Percentiles rank a stretch among this genome's conserved stretches.
These are phyloP conservation scores for Paratrypauchen microcephalus DNA, from an alignment of 2,797 vertebrate species.

Conservation along the genomic window DNA sequence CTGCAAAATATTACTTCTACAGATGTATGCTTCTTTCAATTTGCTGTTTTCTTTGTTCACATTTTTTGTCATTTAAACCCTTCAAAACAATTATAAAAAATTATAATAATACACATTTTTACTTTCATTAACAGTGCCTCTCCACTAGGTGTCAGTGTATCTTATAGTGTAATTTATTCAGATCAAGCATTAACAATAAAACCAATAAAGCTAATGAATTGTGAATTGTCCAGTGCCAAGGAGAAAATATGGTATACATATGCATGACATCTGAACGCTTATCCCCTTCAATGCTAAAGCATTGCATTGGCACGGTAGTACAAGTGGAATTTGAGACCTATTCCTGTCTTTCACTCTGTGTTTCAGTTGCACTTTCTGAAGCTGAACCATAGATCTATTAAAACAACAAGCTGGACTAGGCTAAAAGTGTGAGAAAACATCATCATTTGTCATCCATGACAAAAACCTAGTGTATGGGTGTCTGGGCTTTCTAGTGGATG, in stretches of 20 bases:
- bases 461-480: constrained; percentile 20
- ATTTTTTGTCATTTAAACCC: neutral
- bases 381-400: neutral
- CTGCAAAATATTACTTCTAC: too few species aligned
- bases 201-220: neutral
- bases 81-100: neutral
- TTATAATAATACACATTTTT: neutral
- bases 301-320: neutral
- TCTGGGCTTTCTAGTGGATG: neutral
- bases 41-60: too few species aligned
- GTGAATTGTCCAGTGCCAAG: neutral
- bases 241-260: neutral
- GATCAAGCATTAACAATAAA: neutral
- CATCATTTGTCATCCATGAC: constrained; percentile 41
- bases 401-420: constrained; percentile 7
- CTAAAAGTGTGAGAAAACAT: constrained; percentile 24
- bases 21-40: too few species aligned
- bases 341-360: constrained; percentile 31
- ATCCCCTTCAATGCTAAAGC: constrained; percentile 11
- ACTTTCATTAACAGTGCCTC: neutral
- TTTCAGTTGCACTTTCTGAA: constrained; percentile 8
- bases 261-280: neutral
- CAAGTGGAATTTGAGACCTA: constrained; percentile 21
- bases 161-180: neutral
- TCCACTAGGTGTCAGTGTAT: constrained; percentile 38